Evolutionary conservation across 2,888 invertebrate genomes (phyloP), one percentile per base, ranked within the genome.

Genomic region (Antitype chi): DNA sequence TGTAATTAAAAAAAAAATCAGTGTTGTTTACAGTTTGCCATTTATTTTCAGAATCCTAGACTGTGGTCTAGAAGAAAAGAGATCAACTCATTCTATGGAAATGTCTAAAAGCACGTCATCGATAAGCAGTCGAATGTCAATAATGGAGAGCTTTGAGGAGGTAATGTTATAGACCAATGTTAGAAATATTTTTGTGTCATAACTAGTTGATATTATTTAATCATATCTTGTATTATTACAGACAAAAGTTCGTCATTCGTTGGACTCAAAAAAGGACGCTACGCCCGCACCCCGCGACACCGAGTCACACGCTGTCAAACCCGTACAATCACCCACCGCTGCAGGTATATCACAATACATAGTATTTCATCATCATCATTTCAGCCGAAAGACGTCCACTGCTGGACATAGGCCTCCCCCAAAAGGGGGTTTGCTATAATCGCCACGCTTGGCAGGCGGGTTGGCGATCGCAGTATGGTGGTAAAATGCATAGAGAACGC

Each of bases 31-130:
- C n/a, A n/a, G 23, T 67, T 23, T 25, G 49, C 13, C 20, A 25
- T 20, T 25, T 20, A 32, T 64, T 68, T 68, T 38, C 89, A 96
- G 97, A 88, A 94, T 97, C 75, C 87, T 96, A 76, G 97, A 97
- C 59, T 94, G 94, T 66, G 95, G 95, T 53, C 85, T 96, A 73
- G 95, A 96, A 80, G 97, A 97, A 76, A 96, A 95, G 83, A 90
- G 94, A 84, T 92, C 95, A 62, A 91, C 94, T 52, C 96, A 95
- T 83, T 94, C 95, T 8, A 96, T 97, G 94, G 97, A 97, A 90
- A 97, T 97, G 97, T 97, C 97, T 3, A 96, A 95, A 86, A 97
- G 97, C 89, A 97, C 97, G 9, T 96, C 97, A 0, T 95, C 97
- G 1, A 96, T 97, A 55, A 96, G 94, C 87, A 96, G 92, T 88